Conservation (phyloP, 2,797 vertebrate genomes). For the Xiphorhynchus erythropygius region DNA sequence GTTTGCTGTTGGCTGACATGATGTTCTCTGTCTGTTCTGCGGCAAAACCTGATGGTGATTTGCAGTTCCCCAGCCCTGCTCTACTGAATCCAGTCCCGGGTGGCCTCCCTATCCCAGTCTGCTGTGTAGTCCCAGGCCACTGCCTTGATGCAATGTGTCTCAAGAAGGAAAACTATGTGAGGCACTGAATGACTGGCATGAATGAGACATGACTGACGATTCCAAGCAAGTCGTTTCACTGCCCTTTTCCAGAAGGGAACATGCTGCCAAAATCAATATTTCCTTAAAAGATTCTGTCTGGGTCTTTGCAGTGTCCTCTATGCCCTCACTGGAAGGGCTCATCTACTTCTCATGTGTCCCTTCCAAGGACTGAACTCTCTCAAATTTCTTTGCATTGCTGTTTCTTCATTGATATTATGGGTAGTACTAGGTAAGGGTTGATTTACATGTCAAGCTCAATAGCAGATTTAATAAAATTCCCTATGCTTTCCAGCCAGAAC, state of each 20-base stretch:
- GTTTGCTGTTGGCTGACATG: background rate
- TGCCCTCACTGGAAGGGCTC: background rate
- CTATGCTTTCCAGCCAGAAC: background rate
- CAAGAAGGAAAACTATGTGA: background rate
- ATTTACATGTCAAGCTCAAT: background rate
- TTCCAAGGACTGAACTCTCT: background rate
- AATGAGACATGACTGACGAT: fast-evolving
- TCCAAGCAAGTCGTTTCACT: background rate
- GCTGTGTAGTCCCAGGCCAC: background rate
- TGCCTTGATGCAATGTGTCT: fast-evolving
- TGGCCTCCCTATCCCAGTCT: background rate
- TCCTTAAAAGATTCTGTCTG: background rate
- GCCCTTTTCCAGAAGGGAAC: background rate
- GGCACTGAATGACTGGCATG: background rate
- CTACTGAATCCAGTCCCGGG: background rate
- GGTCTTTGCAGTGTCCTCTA: background rate
- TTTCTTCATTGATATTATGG: background rate
- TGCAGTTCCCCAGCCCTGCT: background rate
- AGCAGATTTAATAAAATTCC: constrained; percentile 7
- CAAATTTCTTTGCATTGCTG: background rate
- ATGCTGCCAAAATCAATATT: background rate
- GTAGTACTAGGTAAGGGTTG: background rate
- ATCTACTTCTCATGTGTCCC: background rate
- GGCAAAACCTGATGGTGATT: background rate
- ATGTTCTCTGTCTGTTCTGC: background rate